These are phyloP conservation scores for Heliconius nattereri DNA, from an alignment of 1,140 invertebrate species.

Conservation along the genomic window DNA sequence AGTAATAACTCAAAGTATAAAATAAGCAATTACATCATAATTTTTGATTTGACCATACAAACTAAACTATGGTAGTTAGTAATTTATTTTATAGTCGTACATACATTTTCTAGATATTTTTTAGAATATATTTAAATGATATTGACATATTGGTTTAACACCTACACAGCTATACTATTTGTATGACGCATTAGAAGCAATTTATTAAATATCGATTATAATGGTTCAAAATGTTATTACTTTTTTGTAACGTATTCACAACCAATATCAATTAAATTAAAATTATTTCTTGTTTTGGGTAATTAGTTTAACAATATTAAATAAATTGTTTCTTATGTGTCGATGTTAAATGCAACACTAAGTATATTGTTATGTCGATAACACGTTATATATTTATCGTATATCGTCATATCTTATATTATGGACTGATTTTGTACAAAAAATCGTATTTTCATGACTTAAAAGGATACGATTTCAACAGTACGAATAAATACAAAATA, in stretches of 20 bases:
- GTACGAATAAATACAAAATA: neutral
- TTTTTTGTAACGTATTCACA: neutral
- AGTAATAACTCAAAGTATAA: neutral
- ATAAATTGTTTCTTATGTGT: neutral
- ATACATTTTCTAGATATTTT: too few relatives aligned
- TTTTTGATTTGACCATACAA: too few relatives aligned
- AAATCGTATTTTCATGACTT: neutral
- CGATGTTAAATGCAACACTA: constrained; percentile 3
- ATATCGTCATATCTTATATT: neutral
- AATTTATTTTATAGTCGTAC: too few relatives aligned
- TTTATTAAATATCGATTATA: neutral
- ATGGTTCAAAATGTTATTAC: neutral
- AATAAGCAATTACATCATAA: neutral
- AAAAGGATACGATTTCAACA: neutral
- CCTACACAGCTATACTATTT: neutral
- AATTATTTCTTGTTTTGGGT: neutral
- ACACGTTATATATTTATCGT: neutral
- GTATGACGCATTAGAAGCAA: neutral
- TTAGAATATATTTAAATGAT: neutral
- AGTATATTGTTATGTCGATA: constrained; percentile 1
- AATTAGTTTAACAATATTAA: neutral
- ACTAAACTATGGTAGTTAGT: too few relatives aligned
- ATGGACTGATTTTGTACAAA: neutral
- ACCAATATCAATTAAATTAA: neutral
- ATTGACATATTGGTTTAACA: neutral